A percentile compares a stretch with the other conserved stretches of the same genome.
These are phyloP conservation scores for Vidua chalybeata DNA, from an alignment of 2,113 vertebrate genomes.

Conservation along the genomic window DNA sequence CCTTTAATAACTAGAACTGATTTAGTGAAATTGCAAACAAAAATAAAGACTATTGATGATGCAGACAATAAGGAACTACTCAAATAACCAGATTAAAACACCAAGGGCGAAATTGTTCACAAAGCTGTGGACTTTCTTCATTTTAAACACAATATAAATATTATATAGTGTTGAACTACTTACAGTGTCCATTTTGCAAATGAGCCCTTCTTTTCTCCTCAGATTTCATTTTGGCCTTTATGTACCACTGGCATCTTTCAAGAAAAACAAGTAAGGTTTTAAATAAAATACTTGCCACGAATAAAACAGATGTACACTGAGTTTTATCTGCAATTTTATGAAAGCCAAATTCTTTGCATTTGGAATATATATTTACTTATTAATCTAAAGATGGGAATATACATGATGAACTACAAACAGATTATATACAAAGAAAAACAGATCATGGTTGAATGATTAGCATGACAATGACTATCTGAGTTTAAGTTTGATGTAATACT, in stretches of 20 bases:
- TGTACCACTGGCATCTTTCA: slow-evolving; percentile 94
- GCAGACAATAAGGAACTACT: background rate
- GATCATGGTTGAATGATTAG: background rate
- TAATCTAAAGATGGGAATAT: background rate
- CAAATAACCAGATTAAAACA: background rate
- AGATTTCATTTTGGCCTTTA: slow-evolving; percentile 98
- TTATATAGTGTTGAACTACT: slow-evolving; percentile 49
- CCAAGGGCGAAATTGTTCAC: background rate
- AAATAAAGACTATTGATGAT: background rate
- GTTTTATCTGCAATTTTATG: background rate
- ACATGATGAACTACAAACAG: background rate
- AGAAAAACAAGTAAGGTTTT: slow-evolving; percentile 35
- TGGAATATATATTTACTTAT: background rate
- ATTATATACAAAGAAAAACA: background rate
- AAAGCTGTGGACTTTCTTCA: background rate
- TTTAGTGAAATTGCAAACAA: background rate
- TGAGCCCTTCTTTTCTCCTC: slow-evolving; percentile 92
- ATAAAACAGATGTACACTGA: background rate
- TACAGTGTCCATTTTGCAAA: slow-evolving; percentile 92
- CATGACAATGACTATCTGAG: background rate
- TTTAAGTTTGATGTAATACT: background rate
- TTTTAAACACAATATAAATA: background rate
- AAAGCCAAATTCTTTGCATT: background rate
- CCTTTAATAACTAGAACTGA: background rate
- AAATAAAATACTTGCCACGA: background rate